phyloP scores from a whole-genome alignment of 2,888 invertebrate species.

The Phortica magna region DNA sequence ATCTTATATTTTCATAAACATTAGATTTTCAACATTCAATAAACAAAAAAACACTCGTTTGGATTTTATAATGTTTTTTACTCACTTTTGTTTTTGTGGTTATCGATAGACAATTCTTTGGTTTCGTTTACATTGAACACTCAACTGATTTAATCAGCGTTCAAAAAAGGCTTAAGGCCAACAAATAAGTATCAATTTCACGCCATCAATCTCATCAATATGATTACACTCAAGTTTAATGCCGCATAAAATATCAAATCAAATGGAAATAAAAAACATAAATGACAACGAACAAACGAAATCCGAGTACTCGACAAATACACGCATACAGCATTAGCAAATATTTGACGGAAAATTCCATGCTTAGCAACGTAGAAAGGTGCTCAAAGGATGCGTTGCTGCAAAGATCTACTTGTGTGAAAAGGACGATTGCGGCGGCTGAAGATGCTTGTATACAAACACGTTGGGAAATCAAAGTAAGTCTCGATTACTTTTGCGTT shows the following conservation, averaged over 20 bases:
- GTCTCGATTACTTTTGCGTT: neutral
- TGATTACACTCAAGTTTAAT: neutral
- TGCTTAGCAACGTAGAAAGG: neutral
- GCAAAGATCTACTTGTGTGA: neutral
- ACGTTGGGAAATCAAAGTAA: neutral
- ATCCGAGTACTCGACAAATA: neutral
- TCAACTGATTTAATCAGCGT: neutral
- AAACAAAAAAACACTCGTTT: no score
- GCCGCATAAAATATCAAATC: conserved; percentile 8
- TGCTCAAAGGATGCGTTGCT: neutral
- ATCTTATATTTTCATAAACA: no score
- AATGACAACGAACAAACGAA: neutral
- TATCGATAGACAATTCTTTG: neutral
- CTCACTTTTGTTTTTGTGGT: no score
- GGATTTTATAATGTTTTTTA: no score
- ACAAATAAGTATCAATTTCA: conserved; percentile 6
- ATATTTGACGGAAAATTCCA: neutral
- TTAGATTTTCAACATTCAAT: no score
- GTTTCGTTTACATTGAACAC: neutral
- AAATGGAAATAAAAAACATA: neutral
- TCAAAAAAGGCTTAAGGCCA: neutral
- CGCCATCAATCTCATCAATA: neutral
- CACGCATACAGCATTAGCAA: neutral
- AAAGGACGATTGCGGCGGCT: neutral
- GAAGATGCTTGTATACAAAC: conserved; percentile 20